These are phyloP conservation scores for Rhagoletis zephyria DNA, from an alignment of 1,140 invertebrate genomes.

Conservation along the genomic window DNA sequence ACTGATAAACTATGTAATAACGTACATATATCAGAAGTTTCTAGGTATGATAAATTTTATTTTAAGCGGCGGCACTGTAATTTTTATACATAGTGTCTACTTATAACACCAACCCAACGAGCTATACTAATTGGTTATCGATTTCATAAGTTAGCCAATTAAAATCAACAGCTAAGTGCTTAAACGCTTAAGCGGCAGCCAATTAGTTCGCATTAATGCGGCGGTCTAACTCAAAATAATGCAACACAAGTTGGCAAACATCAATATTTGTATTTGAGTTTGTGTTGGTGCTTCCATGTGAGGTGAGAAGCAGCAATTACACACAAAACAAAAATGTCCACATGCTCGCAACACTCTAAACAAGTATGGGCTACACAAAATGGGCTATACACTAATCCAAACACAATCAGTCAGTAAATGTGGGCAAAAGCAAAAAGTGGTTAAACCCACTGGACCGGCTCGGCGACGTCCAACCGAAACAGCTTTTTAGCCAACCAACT, in stretches of 20 bases:
- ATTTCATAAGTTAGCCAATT: slow-evolving; percentile 56
- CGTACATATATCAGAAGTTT: too few relatives aligned
- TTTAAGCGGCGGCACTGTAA: too few relatives aligned
- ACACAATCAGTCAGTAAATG: background rate
- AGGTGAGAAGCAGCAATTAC: slow-evolving; percentile 22
- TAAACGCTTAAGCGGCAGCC: slow-evolving; percentile 21
- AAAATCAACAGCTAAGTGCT: slow-evolving; percentile 45
- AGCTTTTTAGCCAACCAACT: slow-evolving; percentile 52
- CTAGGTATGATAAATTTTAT: too few relatives aligned
- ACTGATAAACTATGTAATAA: too few relatives aligned
- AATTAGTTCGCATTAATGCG: slow-evolving; percentile 51
- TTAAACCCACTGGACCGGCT: slow-evolving; percentile 46
- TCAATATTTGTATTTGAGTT: background rate
- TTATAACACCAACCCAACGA: background rate
- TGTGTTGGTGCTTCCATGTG: background rate
- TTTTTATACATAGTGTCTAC: too few relatives aligned
- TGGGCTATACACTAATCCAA: background rate
- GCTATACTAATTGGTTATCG: slow-evolving; percentile 50
- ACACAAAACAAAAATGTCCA: background rate
- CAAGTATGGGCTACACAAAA: background rate
- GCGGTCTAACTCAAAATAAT: background rate
- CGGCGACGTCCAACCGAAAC: slow-evolving; percentile 24
- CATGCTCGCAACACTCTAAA: background rate
- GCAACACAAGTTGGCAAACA: background rate
- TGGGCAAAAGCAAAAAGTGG: slow-evolving; percentile 33